phyloP scores from a whole-genome alignment of 2,888 invertebrate genomes.

The Lacanobia oleracea region DNA sequence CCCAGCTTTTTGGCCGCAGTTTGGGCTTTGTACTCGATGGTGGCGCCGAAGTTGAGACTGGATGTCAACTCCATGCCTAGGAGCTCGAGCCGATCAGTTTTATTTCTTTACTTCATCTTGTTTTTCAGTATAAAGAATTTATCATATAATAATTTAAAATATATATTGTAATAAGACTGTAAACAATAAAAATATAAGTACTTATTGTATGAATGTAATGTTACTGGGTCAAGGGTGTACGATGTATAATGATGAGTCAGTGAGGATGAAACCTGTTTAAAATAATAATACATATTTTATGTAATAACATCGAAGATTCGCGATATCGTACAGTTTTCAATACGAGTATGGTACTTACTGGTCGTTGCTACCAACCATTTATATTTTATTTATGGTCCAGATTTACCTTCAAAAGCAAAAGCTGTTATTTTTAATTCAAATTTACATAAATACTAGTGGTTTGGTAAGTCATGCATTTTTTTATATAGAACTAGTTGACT shows the following conservation, averaged over 20 bases:
- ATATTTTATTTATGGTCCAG: not conserved
- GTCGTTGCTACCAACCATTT: not conserved
- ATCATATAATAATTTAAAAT: no score
- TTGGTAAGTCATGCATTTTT: no score
- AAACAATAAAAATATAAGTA: conserved; percentile 9
- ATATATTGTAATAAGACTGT: not conserved
- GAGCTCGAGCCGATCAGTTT: no score
- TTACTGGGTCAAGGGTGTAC: conserved; percentile 57
- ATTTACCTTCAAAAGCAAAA: not conserved
- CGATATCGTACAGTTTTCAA: not conserved
- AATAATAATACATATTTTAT: conserved; percentile 13
- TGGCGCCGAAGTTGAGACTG: no score
- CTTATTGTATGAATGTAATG: conserved; percentile 51
- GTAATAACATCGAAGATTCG: conserved; percentile 13
- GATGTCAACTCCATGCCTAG: no score
- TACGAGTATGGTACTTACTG: not conserved
- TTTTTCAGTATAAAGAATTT: no score
- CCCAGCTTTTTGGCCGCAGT: no score
- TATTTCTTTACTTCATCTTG: no score
- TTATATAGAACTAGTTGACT: no score
- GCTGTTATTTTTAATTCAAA: not conserved
- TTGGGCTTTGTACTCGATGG: no score
- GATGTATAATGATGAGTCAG: conserved; percentile 61
- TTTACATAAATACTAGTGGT: no score
- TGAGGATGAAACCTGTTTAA: conserved; percentile 58